Conservation (phyloP, 2,888 invertebrate genomes). For the Caradrina clavipalpis region DNA sequence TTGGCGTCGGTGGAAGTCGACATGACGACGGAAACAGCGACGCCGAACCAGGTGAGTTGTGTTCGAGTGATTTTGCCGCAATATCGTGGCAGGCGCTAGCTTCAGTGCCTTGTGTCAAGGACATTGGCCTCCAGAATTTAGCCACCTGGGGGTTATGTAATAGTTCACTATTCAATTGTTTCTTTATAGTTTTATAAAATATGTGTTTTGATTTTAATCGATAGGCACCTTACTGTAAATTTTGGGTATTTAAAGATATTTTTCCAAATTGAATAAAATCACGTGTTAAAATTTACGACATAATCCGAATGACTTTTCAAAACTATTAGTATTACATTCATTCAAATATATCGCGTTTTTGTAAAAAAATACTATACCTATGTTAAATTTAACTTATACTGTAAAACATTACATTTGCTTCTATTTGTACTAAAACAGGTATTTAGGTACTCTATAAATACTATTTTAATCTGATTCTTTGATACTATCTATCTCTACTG, state of each 20-base stretch:
- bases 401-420: neutral
- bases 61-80: constrained; percentile 72
- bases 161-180: constrained; percentile 21
- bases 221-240: neutral
- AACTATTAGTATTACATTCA: neutral
- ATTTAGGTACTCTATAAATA: neutral
- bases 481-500: neutral
- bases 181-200: constrained; percentile 11
- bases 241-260: neutral
- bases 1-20: constrained; percentile 80
- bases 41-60: constrained; percentile 87
- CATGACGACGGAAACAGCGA: constrained; percentile 90
- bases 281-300: neutral
- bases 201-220: neutral
- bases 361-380: neutral
- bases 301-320: neutral
- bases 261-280: neutral
- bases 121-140: constrained; percentile 73
- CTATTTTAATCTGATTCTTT: neutral
- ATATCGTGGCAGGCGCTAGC: constrained; percentile 69
- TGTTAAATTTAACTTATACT: neutral
- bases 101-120: constrained; percentile 74
- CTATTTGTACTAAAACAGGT: neutral
- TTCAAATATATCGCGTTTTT: neutral
- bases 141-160: constrained; percentile 74